Base-by-base conservation (phyloP, 2,113 vertebrate genomes). In the Rattus rattus region DNA sequence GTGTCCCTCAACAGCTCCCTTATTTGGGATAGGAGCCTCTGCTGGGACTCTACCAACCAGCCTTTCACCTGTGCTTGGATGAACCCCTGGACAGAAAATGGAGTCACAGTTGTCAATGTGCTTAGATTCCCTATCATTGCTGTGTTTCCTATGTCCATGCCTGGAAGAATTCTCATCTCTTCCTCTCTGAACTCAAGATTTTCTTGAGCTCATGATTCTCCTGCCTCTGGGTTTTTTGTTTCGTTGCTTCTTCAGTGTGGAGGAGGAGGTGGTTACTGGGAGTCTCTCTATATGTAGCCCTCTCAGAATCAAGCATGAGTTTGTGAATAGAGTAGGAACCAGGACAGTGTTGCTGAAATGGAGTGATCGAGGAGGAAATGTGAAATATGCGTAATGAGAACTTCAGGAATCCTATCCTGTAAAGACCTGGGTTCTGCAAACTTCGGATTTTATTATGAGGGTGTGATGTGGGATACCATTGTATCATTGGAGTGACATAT, bases 281-380 rank as follows among this genome's bases (percentile, higher is more conserved):
- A 17, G 5, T 20, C 10, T 43, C 6, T 39, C 16, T 43, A 52
- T 61, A 30, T 33, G 17, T 10, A 12, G 22, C 2, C 33, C 72
- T 56, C 49, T 72, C 13, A 26, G 67, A 88, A 72, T 56, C 49
- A 72, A 52, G 65, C 52, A 54, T 43, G 33, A 52, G 88, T 91
- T 63, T 86, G 28, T 70, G 13, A 14, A 26, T 11, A 59, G 2
- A 88, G 47, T 63, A 83, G 17, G 88, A 86, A 75, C n/a, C 86
- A 92, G 92, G 91, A 54, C 14, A 81, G 39, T 75, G 12, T 54
- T 52, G 28, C 7, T 75, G 49, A 92, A 96, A 92, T 95, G 17
- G 9, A 49, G 33, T 93, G 47, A 80, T 69, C 54, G 88, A 69
- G 56, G 84, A 73, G 52, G 39, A 88, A 26, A 91, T 17, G 59